Percentiles rank a stretch among this genome's conserved stretches.
phyloP scores from a whole-genome alignment of 2,113 vertebrate species.

The Eira barbara region DNA sequence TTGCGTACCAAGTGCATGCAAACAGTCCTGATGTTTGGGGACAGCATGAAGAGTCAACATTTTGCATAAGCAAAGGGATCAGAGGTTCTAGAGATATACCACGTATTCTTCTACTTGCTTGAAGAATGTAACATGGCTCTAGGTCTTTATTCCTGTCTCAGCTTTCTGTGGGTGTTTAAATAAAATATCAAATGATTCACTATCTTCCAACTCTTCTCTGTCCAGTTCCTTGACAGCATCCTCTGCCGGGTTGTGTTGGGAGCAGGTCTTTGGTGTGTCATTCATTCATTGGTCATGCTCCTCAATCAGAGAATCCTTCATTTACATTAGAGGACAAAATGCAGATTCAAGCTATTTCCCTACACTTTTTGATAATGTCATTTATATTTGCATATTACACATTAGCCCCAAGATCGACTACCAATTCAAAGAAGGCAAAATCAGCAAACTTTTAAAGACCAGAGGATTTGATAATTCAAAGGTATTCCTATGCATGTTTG shows the following conservation, averaged over 20 bases:
- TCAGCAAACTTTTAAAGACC: not conserved
- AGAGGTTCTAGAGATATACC: not conserved
- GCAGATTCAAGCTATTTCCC: not conserved
- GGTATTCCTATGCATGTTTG: not conserved
- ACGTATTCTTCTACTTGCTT: not conserved
- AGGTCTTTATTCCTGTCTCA: not conserved
- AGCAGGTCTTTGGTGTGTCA: not conserved
- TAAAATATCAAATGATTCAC: not conserved
- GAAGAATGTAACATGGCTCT: accelerated
- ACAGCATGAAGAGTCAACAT: not conserved
- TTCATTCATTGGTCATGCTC: not conserved
- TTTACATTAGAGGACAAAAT: not conserved
- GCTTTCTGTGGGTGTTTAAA: not conserved
- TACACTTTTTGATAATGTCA: not conserved
- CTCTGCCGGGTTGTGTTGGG: not conserved
- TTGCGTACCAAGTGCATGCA: not conserved
- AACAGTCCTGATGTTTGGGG: not conserved
- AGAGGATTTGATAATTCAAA: not conserved
- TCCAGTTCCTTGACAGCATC: not conserved
- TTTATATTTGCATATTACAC: not conserved
- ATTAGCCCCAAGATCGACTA: not conserved
- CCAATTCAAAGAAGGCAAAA: not conserved
- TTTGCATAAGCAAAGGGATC: not conserved
- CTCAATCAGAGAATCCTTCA: not conserved
- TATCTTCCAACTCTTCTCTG: not conserved